Base-by-base conservation (phyloP, 2,888 invertebrate genomes). In the Aphrophora alni region DNA sequence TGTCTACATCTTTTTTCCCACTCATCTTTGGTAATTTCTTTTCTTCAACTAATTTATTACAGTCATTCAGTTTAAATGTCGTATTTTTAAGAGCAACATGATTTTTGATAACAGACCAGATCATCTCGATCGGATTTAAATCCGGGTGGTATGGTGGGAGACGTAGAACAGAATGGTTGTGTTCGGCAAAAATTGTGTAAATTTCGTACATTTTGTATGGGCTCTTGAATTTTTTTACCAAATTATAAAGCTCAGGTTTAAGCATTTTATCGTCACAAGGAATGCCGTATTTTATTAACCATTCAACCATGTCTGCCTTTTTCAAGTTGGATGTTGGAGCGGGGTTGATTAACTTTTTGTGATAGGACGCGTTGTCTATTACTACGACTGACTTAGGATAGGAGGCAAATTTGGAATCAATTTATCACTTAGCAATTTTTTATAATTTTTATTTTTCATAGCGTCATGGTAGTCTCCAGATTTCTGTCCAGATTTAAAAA, bases 101-200 rank as follows among this genome's bases (percentile, higher is more conserved):
- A n/a, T 38, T 38, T 74, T 74, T 74, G 10, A 74, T 38, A 3
- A 17, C 10, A 21, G 33, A 14, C 74, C 25, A 74, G 12, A 74
- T 74, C 14, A 74, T 33, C 24, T 74, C 74, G 0, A 74, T 74
- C 2, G 74, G 74, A 38, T 74, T 74, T 1, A 74, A 25, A n/a
- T 74, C 74, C 21, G 74, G 38, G 21, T 74, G 38, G 38, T 74
- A 38, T 4, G 38, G 38, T 17, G 74, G 74, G 1, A 38, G 17
- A n/a, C 74, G n/a, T 17, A 69, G 26, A 24, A 24, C 38, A 74
- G 74, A 74, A 38, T 74, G 33, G 38, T 21, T 21, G 21, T 74
- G 33, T 10, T 3, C 21, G 1, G 38, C 21, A n/a, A 74, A 28
- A n/a, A 74, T n/a, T 27, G 74, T 3, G 38, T 74, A 38, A 21